These are phyloP conservation scores for Lysandra bellargus DNA, from an alignment of 2,888 invertebrate species.

Conservation along the genomic window DNA sequence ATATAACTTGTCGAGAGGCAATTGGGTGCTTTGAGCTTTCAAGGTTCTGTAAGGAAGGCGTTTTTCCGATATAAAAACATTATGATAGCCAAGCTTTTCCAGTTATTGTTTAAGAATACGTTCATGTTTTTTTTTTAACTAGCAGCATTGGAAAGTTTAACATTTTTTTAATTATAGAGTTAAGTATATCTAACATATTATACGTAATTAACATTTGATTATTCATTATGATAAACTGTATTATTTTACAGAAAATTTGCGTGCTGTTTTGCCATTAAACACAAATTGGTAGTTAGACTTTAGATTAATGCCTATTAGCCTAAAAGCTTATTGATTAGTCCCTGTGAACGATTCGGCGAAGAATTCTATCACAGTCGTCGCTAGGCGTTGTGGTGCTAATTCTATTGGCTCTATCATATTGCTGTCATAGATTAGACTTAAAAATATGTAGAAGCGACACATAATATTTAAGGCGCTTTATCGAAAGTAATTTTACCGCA, in stretches of 20 bases:
- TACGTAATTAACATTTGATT: too few relatives aligned
- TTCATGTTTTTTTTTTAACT: too few relatives aligned
- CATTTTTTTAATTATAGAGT: too few relatives aligned
- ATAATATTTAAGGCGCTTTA: too few relatives aligned
- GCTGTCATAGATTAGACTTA: too few relatives aligned
- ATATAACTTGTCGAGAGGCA: neutral
- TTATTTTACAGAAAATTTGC: neutral
- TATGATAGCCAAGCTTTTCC: too few relatives aligned
- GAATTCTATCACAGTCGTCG: constrained; percentile 8
- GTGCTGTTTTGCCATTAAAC: neutral
- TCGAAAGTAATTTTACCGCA: too few relatives aligned
- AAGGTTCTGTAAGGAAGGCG: neutral
- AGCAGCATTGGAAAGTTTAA: too few relatives aligned
- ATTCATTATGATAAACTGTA: neutral
- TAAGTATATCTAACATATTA: too few relatives aligned
- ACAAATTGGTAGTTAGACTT: neutral
- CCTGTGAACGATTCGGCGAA: constrained; percentile 34
- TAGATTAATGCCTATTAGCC: constrained; percentile 37
- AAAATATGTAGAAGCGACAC: too few relatives aligned
- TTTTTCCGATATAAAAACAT: neutral
- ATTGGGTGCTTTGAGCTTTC: neutral
- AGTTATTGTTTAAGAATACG: too few relatives aligned
- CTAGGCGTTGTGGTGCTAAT: neutral
- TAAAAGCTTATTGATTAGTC: constrained; percentile 62
- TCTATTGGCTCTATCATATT: neutral